These are phyloP conservation scores for Gymnogyps californianus DNA, from an alignment of 2,113 vertebrate genomes.

Conservation along the genomic window DNA sequence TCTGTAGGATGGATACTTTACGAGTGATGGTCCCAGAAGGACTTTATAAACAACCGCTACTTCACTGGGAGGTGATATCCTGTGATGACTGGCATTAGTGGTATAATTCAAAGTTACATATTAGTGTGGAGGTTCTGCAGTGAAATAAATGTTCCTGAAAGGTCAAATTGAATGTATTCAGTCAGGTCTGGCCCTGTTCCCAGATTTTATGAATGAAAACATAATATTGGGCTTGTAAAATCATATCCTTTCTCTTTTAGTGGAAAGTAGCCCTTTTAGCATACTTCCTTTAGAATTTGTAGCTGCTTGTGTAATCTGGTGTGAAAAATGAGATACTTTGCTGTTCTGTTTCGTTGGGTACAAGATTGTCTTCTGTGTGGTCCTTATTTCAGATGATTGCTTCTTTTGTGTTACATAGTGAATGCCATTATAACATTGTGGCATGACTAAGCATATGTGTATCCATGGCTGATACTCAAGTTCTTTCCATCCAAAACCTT, in stretches of 20 bases:
- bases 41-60: not conserved
- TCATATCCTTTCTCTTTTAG: slow-evolving; percentile 3
- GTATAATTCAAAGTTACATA: not conserved
- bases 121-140: not conserved
- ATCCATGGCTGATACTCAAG: not conserved
- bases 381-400: not conserved
- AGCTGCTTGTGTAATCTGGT: not conserved
- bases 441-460: not conserved
- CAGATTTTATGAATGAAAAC: slow-evolving; percentile 44
- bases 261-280: slow-evolving; percentile 7
- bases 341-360: slow-evolving; percentile 23
- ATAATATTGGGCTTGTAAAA: slow-evolving; percentile 33
- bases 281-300: slow-evolving; percentile 21
- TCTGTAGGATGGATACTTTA: not conserved
- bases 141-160: slow-evolving; percentile 33
- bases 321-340: not conserved
- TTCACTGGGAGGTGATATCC: not conserved
- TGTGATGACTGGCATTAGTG: not conserved
- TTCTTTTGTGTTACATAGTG: not conserved
- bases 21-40: not conserved
- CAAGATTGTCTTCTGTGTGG: not conserved
- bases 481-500: not conserved
- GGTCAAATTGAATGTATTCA: slow-evolving; percentile 16
- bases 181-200: slow-evolving; percentile 11
- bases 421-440: not conserved